A percentile compares a stretch with the other conserved stretches of the same genome.
phyloP scores from a whole-genome alignment of 1,140 invertebrate genomes.

The Drosophila pseudoananassae region DNA sequence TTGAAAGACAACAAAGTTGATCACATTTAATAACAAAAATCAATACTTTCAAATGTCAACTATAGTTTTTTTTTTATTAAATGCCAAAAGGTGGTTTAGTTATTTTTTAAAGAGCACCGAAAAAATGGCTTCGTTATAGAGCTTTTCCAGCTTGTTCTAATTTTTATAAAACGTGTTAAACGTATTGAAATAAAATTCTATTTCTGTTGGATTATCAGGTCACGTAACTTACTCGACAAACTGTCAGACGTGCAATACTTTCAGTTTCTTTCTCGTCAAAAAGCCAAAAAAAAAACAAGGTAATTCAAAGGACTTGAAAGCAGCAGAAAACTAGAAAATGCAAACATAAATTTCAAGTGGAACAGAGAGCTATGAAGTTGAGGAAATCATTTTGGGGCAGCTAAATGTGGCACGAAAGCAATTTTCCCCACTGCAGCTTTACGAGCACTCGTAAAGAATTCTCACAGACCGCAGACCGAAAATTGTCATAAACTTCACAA shows the following conservation, averaged over 20 bases:
- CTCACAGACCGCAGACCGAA: constrained; percentile 17
- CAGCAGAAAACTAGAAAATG: constrained; percentile 10
- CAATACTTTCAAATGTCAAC: constrained; percentile 27
- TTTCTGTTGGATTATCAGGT: constrained; percentile 40
- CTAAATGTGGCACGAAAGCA: constrained; percentile 30
- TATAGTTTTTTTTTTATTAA: constrained; percentile 1
- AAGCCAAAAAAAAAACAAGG: neutral
- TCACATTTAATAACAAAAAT: constrained; percentile 22
- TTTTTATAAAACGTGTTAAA: constrained; percentile 12
- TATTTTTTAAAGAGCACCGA: constrained; percentile 1
- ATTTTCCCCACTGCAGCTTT: constrained; percentile 35
- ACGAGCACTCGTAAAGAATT: constrained; percentile 48
- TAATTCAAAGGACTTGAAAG: constrained; percentile 3
- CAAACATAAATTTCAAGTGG: constrained; percentile 11
- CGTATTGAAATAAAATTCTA: constrained; percentile 17
- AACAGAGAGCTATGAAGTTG: constrained; percentile 16
- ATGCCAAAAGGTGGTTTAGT: constrained; percentile 12
- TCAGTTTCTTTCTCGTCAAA: constrained; percentile 18
- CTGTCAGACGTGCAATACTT: constrained; percentile 61
- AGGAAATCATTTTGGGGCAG: constrained; percentile 32
- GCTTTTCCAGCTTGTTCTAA: neutral
- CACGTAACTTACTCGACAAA: constrained; percentile 66
- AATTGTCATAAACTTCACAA: constrained; percentile 45
- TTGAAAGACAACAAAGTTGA: constrained; percentile 26
- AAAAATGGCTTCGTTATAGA: neutral